phyloP scores from a whole-genome alignment of 2,113 vertebrate species.

The Fregetta grallaria region DNA sequence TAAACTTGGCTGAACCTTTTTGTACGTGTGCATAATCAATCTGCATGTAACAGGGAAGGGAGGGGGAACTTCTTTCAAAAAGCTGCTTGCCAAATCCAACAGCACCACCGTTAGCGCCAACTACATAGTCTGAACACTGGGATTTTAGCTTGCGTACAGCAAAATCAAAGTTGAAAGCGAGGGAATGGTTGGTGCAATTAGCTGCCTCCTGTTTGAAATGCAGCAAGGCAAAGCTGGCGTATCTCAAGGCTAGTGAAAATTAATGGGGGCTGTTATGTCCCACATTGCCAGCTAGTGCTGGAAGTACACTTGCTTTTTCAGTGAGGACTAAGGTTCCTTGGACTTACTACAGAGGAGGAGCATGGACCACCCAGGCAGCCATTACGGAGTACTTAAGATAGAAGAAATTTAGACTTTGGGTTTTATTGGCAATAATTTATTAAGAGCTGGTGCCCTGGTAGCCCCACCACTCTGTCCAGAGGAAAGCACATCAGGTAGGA shows the following conservation, averaged over 20 bases:
- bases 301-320: not conserved
- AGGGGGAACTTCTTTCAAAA: not conserved
- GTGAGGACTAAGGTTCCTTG: not conserved
- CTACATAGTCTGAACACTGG: not conserved
- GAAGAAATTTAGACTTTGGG: not conserved
- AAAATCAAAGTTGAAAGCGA: not conserved
- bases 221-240: not conserved
- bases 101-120: not conserved
- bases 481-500: not conserved
- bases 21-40: not conserved
- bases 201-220: not conserved
- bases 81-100: not conserved
- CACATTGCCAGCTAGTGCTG: not conserved
- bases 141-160: not conserved
- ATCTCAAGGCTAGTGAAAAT: not conserved
- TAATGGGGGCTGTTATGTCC: not conserved
- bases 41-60: fast-evolving
- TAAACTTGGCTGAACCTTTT: not conserved
- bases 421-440: not conserved
- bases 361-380: not conserved
- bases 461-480: not conserved
- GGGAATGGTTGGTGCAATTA: not conserved
- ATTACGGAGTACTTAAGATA: not conserved
- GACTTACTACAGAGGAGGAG: not conserved
- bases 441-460: not conserved